A percentile compares a stretch with the other conserved stretches of the same genome.
These are phyloP conservation scores for Hemiprocne comata DNA, from an alignment of 2,113 vertebrate species.

Conservation along the genomic window DNA sequence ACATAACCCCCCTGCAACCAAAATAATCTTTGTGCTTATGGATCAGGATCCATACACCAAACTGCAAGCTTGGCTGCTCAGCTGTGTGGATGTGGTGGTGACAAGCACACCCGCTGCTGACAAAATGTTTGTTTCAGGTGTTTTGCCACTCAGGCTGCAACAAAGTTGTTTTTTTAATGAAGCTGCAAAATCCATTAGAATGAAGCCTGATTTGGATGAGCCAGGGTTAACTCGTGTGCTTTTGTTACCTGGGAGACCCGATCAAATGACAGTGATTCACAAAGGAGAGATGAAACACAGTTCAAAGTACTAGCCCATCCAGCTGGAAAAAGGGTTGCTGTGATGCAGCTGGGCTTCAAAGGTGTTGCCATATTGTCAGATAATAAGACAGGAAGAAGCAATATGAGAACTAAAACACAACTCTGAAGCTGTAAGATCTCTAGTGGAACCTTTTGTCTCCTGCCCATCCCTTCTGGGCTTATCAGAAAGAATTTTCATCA, in stretches of 20 bases:
- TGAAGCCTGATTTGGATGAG: background rate
- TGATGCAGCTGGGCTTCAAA: slow-evolving; percentile 56
- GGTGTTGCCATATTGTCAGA: background rate
- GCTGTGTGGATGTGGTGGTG: background rate
- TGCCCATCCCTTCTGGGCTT: slow-evolving; percentile 18
- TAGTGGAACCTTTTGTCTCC: slow-evolving; percentile 29
- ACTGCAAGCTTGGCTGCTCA: background rate
- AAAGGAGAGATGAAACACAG: slow-evolving; percentile 39
- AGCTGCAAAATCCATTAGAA: background rate
- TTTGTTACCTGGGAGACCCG: slow-evolving; percentile 15
- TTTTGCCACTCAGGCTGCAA: background rate
- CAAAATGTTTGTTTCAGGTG: background rate
- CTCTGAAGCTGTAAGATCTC: slow-evolving; percentile 1
- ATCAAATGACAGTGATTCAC: slow-evolving; percentile 19
- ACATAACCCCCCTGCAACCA: background rate
- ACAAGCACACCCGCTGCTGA: slow-evolving; percentile 12
- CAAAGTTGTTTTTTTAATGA: background rate
- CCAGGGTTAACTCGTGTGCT: background rate
- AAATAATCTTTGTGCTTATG: background rate
- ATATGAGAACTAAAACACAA: background rate
- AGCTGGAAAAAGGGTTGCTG: background rate
- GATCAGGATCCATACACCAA: background rate
- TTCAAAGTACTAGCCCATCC: slow-evolving; percentile 17
- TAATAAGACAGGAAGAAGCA: slow-evolving; percentile 7
- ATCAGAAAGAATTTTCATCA: slow-evolving; percentile 23